Conservation (phyloP, 2,888 invertebrate genomes). For the Netelia fuscicornis region DNA sequence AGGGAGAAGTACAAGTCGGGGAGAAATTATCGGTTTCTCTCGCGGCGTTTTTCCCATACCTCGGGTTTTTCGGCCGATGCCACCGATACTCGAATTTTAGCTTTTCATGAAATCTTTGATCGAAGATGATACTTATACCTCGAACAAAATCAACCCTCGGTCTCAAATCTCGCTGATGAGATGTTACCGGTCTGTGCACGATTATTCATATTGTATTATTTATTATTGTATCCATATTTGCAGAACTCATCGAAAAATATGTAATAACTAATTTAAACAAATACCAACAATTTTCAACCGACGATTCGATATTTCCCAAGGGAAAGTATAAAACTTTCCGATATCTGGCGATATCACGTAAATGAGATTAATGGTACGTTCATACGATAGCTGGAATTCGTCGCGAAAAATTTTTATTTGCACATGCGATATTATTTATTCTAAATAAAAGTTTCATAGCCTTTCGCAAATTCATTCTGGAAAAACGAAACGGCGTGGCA, state of each 20-base stretch:
- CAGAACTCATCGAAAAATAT: too few species aligned
- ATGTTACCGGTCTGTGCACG: too few species aligned
- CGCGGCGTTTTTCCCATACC: slow-evolving; percentile 66
- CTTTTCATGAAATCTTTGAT: slow-evolving; percentile 22
- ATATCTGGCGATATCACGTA: too few species aligned
- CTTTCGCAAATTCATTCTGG: slow-evolving; percentile 5
- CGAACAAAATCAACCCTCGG: not conserved
- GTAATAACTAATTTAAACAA: too few species aligned
- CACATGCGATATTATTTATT: not conserved
- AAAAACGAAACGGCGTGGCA: not conserved
- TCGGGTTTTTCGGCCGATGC: slow-evolving; percentile 23
- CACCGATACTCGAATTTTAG: slow-evolving; percentile 11
- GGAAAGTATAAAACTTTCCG: too few species aligned
- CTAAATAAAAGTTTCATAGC: slow-evolving; percentile 11
- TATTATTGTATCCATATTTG: too few species aligned
- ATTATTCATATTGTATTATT: not conserved
- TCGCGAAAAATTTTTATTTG: not conserved
- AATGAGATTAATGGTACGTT: too few species aligned
- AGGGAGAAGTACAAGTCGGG: not conserved
- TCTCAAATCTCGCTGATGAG: too few species aligned
- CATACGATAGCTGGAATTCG: too few species aligned
- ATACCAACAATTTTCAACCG: too few species aligned
- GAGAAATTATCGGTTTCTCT: slow-evolving; percentile 71
- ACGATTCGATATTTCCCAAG: too few species aligned
- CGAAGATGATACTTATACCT: slow-evolving; percentile 12